Evolutionary conservation across 2,888 invertebrate genomes (phyloP).

Genomic region (Aspidapion aeneum): DNA sequence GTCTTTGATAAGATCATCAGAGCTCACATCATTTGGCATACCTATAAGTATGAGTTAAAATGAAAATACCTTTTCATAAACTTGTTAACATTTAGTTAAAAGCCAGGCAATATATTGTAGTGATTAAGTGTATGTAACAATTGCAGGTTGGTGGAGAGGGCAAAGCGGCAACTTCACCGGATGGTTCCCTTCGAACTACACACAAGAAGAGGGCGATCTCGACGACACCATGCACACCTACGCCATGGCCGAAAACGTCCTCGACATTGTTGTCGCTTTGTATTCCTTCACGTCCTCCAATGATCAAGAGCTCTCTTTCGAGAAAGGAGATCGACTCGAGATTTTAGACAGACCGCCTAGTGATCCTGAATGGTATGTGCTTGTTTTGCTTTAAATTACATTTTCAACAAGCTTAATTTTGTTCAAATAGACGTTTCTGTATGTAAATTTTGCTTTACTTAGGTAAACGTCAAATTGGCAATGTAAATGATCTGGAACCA

Average conservation of each 20-base stretch:
- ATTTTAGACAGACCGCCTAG: slow-evolving; percentile 94
- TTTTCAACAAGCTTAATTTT: background rate
- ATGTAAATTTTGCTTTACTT: too few relatives aligned
- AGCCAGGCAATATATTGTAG: too few relatives aligned
- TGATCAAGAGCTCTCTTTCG: slow-evolving; percentile 94
- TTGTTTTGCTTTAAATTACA: slow-evolving; percentile 1
- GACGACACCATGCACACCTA: slow-evolving; percentile 89
- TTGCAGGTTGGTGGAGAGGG: slow-evolving; percentile 90
- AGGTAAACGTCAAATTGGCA: too few relatives aligned
- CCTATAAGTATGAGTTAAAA: too few relatives aligned
- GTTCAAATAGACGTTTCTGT: too few relatives aligned
- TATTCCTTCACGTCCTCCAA: slow-evolving; percentile 93
- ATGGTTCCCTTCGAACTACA: slow-evolving; percentile 99
- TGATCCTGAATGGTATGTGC: slow-evolving; percentile 91
- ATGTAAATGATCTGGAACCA: too few relatives aligned
- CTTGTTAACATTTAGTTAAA: too few relatives aligned
- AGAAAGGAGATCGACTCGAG: slow-evolving; percentile 94
- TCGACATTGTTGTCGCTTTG: slow-evolving; percentile 93
- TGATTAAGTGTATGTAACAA: too few relatives aligned
- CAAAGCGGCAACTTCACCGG: slow-evolving; percentile 68
- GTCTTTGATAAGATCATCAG: too few relatives aligned
- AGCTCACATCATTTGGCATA: too few relatives aligned
- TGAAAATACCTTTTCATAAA: too few relatives aligned
- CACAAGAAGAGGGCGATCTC: slow-evolving; percentile 83
- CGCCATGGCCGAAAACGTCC: slow-evolving; percentile 92